Evolutionary conservation across 2,888 invertebrate genomes (phyloP).

Genomic region (Psylliodes chrysocephalus): DNA sequence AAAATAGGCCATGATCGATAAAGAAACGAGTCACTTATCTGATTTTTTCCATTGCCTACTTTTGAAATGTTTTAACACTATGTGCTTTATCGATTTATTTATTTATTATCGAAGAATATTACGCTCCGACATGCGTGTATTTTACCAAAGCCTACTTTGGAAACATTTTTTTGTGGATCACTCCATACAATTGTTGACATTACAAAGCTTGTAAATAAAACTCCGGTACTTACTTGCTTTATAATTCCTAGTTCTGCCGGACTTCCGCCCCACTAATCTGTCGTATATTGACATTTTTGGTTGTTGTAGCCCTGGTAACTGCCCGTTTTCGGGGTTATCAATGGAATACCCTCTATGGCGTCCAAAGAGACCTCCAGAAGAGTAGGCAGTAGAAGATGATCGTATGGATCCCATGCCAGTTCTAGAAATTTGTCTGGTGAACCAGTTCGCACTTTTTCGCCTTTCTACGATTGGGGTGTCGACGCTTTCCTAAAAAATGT

Average conservation of each 20-base stretch:
- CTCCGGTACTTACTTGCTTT: slow-evolving; percentile 45
- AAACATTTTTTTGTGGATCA: too few relatives aligned
- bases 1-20: too few relatives aligned
- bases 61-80: too few relatives aligned
- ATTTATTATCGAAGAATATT: too few relatives aligned
- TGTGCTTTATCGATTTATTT: too few relatives aligned
- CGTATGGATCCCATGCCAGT: slow-evolving; percentile 87
- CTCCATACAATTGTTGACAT: too few relatives aligned
- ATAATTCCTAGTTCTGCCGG: slow-evolving; percentile 68
- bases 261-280: slow-evolving; percentile 82
- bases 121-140: too few relatives aligned
- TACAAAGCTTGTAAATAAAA: too few relatives aligned
- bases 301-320: slow-evolving; percentile 67
- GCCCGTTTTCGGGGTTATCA: slow-evolving; percentile 67
- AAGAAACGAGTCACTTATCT: too few relatives aligned
- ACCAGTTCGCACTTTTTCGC: slow-evolving; percentile 82
- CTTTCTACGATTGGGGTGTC: slow-evolving; percentile 88
- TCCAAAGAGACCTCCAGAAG: slow-evolving; percentile 80
- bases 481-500: slow-evolving; percentile 83
- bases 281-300: slow-evolving; percentile 86
- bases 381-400: slow-evolving; percentile 87
- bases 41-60: too few relatives aligned
- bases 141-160: too few relatives aligned
- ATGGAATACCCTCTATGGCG: slow-evolving; percentile 83
- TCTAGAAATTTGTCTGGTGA: slow-evolving; percentile 84